Conservation (phyloP, 2,797 vertebrate genomes). For the Lemur catta region DNA sequence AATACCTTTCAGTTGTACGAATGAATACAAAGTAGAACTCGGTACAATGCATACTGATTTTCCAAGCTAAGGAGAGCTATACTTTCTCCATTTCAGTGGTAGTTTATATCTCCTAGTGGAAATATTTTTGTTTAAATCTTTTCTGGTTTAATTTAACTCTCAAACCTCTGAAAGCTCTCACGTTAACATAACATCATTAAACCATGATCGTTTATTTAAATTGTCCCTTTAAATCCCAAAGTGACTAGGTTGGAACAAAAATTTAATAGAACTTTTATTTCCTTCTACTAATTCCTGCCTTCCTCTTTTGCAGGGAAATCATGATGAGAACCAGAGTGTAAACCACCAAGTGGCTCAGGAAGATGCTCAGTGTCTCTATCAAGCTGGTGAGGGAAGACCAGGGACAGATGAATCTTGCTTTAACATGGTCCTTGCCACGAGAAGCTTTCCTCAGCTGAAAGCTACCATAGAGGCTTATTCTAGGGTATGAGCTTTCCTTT, state of each 20-base stretch:
- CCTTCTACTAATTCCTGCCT: not conserved
- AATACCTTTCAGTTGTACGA: not conserved
- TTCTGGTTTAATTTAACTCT: conserved; percentile 17
- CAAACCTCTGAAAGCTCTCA: not conserved
- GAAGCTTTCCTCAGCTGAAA: conserved; percentile 88
- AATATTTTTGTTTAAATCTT: not conserved
- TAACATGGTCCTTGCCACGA: conserved; percentile 88
- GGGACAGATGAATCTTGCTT: conserved; percentile 89
- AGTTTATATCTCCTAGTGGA: conserved; percentile 16
- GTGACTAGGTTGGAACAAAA: too few relatives aligned
- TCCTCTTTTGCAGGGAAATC: conserved; percentile 84
- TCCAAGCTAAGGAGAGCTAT: not conserved
- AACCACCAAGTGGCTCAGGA: conserved; percentile 87
- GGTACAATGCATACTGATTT: not conserved
- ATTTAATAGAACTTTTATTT: not conserved
- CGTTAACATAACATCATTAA: not conserved
- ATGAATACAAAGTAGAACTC: not conserved
- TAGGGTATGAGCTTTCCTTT: conserved; percentile 80
- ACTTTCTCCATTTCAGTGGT: not conserved
- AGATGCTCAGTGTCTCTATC: conserved; percentile 88
- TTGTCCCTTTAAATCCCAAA: too few relatives aligned
- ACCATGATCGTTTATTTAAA: too few relatives aligned
- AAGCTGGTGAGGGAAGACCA: conserved; percentile 87
- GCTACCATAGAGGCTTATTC: conserved; percentile 87
- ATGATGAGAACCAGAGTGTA: conserved; percentile 86